These are phyloP conservation scores for Cotesia congregata DNA, from an alignment of 2,888 invertebrate genomes.

Conservation along the genomic window DNA sequence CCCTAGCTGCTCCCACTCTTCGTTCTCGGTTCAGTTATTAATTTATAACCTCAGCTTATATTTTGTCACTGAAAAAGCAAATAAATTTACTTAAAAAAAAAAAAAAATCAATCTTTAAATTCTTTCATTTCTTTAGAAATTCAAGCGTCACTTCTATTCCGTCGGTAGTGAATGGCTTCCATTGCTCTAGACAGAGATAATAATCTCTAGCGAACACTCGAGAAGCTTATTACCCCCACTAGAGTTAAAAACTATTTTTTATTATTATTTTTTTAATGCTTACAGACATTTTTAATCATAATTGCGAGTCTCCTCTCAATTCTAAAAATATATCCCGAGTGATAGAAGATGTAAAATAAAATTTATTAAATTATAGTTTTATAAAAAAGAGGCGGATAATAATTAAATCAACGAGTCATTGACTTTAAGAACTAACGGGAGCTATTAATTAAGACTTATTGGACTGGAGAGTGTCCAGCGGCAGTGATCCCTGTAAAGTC, in stretches of 20 bases:
- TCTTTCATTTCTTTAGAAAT: slow-evolving; percentile 13
- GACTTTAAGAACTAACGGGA: background rate
- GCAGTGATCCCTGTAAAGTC: background rate
- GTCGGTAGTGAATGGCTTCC: slow-evolving; percentile 28
- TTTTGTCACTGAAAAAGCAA: no score
- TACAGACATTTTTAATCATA: slow-evolving; percentile 17
- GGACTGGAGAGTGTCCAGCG: slow-evolving; percentile 2
- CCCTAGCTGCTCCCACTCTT: background rate
- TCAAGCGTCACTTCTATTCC: slow-evolving; percentile 17
- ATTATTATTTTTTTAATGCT: slow-evolving; percentile 3
- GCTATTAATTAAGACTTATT: background rate
- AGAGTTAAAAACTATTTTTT: background rate
- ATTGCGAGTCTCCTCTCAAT: background rate
- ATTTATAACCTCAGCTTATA: no score
- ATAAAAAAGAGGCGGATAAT: background rate
- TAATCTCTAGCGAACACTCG: slow-evolving; percentile 24
- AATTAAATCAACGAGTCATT: background rate
- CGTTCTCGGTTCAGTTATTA: background rate
- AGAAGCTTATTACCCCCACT: slow-evolving; percentile 24
- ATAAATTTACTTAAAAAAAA: background rate
- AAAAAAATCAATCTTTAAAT: background rate
- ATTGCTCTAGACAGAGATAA: slow-evolving; percentile 24
- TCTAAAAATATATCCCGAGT: slow-evolving; percentile 4
- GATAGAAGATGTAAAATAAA: slow-evolving; percentile 13
- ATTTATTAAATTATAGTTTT: background rate